Conservation (phyloP, 2,113 vertebrate species). For the Andinoacara biseriatus region DNA sequence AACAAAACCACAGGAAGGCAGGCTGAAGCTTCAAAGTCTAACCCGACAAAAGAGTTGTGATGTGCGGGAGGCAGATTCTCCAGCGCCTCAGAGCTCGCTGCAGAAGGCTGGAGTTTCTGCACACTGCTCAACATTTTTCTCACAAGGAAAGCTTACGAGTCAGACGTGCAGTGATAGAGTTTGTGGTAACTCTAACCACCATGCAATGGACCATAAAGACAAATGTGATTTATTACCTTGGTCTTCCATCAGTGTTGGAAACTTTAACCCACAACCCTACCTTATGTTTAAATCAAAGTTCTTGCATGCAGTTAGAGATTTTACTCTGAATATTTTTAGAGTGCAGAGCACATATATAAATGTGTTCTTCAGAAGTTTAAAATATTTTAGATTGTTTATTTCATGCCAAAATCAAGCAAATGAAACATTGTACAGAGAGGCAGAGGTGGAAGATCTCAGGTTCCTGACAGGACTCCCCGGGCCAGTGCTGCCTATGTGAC, state of each 20-base stretch:
- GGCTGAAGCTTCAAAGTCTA: conserved; percentile 25
- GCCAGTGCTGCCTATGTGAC: conserved; percentile 22
- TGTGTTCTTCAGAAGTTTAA: background rate
- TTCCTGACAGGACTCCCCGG: conserved; percentile 15
- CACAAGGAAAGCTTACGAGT: conserved; percentile 1
- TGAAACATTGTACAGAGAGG: background rate
- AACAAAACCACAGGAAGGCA: conserved; percentile 66
- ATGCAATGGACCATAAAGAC: conserved; percentile 18
- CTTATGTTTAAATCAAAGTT: background rate
- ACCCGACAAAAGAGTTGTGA: conserved; percentile 17
- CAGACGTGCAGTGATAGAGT: background rate
- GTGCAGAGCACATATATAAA: background rate
- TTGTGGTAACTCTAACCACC: conserved; percentile 15
- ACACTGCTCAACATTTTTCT: conserved; percentile 20
- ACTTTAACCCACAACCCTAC: background rate
- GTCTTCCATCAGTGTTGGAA: background rate
- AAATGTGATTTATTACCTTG: conserved; percentile 32
- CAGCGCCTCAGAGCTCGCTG: conserved; percentile 4
- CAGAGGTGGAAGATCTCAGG: conserved; percentile 23
- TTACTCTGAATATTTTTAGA: background rate
- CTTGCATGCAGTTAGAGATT: background rate
- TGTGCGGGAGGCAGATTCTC: conserved; percentile 12
- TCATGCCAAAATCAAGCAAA: background rate
- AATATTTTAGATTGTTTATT: background rate
- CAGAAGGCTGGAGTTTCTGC: background rate